Base-by-base conservation (phyloP, 2,888 invertebrate species). In the Tillus elongatus region DNA sequence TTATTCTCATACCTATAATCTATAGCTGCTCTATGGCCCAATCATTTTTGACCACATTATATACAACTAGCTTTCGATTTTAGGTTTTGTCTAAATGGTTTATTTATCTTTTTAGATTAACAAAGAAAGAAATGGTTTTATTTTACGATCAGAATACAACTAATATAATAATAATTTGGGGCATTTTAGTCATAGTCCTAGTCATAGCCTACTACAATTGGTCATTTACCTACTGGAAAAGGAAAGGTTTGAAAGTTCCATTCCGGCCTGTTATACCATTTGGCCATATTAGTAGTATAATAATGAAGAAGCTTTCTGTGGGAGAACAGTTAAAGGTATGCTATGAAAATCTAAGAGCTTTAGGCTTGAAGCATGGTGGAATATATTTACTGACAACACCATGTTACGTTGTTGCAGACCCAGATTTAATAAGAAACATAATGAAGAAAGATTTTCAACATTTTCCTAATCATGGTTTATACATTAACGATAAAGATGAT, bases 381-480 rank as follows among this genome's bases (percentile, higher is more conserved):
- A 37, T 52, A 6, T 58, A 50, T 36, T 37, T 46, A 15, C 73
- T 77, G 43, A 63, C 69, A n/a, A 41, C 26, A 29, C 54, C 56
- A 2, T 35, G 48, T 19, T 55, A 51, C 36, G 40, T 59, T 3
- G 52, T 54, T 3, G 45, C 55, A 2, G 54, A 56, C 39, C 42
- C 50, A 4, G 50, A 51, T 3, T 44, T 55, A 4, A 47, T 59
- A n/a, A 59, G 58, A 40, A 64, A 67, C 31, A 64, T 80, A 11
- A 50, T 79, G 46, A 69, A 72, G 29, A 72, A 69, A 41, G 77
- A 79, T 47, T 79, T 75, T 44, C 37, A 44, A 11, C 35, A 48
- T 19, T 55, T 55, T 32, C 44, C 46, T 6, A 53, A 54, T 39
- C 55, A 51, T 24, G 53, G 53, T 2, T 28, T 51, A 9, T 53